Evolutionary conservation across 2,113 vertebrate genomes (phyloP).

Genomic region (Anoura caudifer): DNA sequence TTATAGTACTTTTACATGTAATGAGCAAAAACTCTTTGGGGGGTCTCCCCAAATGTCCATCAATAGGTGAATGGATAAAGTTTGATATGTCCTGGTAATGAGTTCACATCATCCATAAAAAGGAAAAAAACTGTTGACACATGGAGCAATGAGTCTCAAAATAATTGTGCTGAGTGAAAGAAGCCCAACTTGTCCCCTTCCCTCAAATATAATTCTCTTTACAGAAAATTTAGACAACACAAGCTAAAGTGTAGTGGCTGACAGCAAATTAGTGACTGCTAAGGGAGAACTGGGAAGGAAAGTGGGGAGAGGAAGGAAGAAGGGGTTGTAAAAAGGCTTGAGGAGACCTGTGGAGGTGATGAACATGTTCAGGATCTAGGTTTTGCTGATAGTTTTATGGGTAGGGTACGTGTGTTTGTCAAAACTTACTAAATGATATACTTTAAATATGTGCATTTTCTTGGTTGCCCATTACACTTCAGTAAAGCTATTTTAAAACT

Average conservation of each 20-base stretch:
- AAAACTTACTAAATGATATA: background rate
- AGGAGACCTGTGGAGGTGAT: background rate
- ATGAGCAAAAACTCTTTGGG: background rate
- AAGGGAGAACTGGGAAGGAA: background rate
- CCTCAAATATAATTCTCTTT: background rate
- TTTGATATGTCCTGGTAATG: background rate
- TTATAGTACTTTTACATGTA: background rate
- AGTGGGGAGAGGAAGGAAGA: background rate
- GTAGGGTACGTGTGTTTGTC: background rate
- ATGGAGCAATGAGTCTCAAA: background rate
- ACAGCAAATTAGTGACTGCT: background rate
- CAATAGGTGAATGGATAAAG: background rate
- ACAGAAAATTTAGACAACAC: conserved; percentile 1
- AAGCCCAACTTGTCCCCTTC: background rate
- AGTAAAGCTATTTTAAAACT: background rate
- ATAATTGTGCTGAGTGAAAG: background rate
- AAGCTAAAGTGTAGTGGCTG: background rate
- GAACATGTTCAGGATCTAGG: background rate
- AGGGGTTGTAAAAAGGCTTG: background rate
- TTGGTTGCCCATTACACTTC: background rate
- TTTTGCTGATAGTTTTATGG: background rate
- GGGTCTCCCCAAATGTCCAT: background rate
- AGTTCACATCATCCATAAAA: background rate
- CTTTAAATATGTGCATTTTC: background rate
- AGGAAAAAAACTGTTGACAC: background rate